Conservation (phyloP, 2,888 invertebrate genomes). For the Oxystoma pomonae region DNA sequence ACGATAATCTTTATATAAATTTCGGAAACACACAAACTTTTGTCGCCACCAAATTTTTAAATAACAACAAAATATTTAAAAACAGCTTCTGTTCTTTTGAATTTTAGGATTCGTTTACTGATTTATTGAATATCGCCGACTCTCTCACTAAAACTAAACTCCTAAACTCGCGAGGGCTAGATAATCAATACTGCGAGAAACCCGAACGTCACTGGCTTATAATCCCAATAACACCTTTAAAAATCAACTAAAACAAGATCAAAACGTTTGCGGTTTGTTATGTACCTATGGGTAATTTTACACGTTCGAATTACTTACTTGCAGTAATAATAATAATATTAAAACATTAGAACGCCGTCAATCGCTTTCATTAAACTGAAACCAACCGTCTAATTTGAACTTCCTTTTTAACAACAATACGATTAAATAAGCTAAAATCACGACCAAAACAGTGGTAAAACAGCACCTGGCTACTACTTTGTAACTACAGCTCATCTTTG, state of each 20-base stretch:
- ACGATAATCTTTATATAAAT: no score
- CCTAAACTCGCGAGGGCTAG: not conserved
- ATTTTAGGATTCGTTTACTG: no score
- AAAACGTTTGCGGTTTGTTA: not conserved
- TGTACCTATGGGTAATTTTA: not conserved
- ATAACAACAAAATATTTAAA: no score
- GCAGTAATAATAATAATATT: not conserved
- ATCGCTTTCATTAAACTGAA: constrained; percentile 21
- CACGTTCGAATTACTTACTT: not conserved
- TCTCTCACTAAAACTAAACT: not conserved
- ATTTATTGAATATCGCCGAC: no score
- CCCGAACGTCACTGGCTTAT: not conserved
- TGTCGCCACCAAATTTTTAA: no score
- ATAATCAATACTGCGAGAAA: not conserved
- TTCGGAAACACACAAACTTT: no score
- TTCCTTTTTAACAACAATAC: constrained; percentile 44
- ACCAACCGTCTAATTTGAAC: constrained; percentile 40
- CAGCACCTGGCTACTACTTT: constrained; percentile 41
- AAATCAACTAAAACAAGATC: not conserved
- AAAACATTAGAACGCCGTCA: not conserved
- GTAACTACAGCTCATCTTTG: constrained; percentile 21
- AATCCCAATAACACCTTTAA: not conserved
- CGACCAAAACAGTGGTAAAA: constrained; percentile 41
- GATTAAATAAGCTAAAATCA: constrained; percentile 43
- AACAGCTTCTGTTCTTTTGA: no score